These are phyloP conservation scores for Sphaeramia orbicularis DNA, from an alignment of 2,797 vertebrate genomes.

Conservation along the genomic window DNA sequence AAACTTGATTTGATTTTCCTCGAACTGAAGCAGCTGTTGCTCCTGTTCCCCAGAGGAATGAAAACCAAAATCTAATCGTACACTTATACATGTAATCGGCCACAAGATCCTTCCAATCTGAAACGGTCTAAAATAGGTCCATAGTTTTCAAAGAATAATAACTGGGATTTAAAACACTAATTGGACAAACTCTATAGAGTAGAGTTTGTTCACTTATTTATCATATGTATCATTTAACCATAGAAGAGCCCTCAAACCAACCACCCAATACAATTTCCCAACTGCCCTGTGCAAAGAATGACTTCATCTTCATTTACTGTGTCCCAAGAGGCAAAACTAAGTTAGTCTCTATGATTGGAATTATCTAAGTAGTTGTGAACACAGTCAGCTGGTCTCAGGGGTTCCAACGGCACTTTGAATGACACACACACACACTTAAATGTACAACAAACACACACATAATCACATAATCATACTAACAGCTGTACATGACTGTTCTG, in stretches of 20 bases:
- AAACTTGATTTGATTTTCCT: background rate
- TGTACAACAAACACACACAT: constrained; percentile 29
- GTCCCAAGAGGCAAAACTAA: constrained; percentile 28
- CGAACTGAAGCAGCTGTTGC: constrained; percentile 40
- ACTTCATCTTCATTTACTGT: constrained; percentile 37
- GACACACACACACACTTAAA: constrained; percentile 23
- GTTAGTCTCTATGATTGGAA: constrained; percentile 58
- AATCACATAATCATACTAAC: constrained; percentile 58
- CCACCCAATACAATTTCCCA: background rate
- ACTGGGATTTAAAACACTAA: no score
- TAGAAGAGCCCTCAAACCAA: no score
- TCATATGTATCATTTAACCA: no score
- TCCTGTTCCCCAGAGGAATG: constrained; percentile 27
- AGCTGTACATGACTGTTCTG: constrained; percentile 56
- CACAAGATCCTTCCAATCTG: background rate
- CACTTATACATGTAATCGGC: background rate
- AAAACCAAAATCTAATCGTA: constrained; percentile 16
- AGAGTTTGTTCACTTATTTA: no score
- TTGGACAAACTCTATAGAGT: no score
- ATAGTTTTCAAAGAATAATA: background rate
- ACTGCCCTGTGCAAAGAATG: constrained; percentile 25
- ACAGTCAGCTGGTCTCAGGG: constrained; percentile 57
- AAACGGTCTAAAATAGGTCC: background rate
- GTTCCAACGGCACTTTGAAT: constrained; percentile 48
- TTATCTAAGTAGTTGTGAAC: constrained; percentile 62